Base-by-base conservation (phyloP, 2,797 vertebrate genomes). In the Chaunax sp. region DNA sequence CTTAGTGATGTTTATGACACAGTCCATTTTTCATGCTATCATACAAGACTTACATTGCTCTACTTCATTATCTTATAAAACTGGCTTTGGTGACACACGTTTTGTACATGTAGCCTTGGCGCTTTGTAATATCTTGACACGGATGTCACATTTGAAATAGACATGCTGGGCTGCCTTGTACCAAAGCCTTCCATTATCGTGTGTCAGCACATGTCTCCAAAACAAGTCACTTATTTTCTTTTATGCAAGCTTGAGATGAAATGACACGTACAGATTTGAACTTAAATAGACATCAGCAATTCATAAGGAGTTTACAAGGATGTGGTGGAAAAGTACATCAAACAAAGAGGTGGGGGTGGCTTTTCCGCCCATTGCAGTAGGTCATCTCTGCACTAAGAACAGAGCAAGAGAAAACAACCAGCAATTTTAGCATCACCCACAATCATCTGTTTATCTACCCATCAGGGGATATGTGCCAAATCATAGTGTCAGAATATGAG, bases 11-110 rank as follows among this genome's bases (percentile, higher is more conserved):
- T 6, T 69, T 23, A 16, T 6, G 2, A 53, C 25, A 64, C 15
- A 1, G 13, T 19, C 19, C 5, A 13, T 54, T 57, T 47, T 58
- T 15, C 23, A 22, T 53, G 45, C 14, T 7, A 11, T 33, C 52
- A 37, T n/a, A 40, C 6, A 30, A 15, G 15, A 50, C n/a, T n/a
- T 37, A 1, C 10, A 2, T 20, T 8, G 6, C 6, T 38, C 10
- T 60, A 11, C 22, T 7, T 68, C 14, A 53, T 19, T 16, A 35
- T 19, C 25, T 70, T 66, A 72, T 41, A 11, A 74, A 81, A 71
- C 55, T 4, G 25, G 23, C 25, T n/a, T 9, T 3, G 43, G 33
- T 41, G 56, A 75, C 75, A 68, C 62, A 83, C 41, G 71, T 71
- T 51, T 46, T 7, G 2, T 60, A 49, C 13, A 35, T 52, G 37